Base-by-base conservation (phyloP, 2,113 vertebrate species). In the Coracopsis vasa region DNA sequence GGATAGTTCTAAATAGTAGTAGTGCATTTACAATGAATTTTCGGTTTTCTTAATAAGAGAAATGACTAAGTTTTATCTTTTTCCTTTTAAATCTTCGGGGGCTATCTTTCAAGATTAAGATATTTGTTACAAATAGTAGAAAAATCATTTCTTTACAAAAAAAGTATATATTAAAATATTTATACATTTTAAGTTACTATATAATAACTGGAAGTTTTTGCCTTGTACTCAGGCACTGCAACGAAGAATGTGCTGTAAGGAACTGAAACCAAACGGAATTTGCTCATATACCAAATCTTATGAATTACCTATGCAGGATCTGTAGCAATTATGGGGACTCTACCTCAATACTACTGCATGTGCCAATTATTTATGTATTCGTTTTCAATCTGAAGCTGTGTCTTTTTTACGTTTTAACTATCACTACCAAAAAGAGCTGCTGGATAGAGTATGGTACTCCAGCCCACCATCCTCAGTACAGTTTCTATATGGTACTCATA, bases 121-220 rank as follows among this genome's bases (percentile, higher is more conserved):
- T 92, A 97, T 97, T 97, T 97, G 95, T 98, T 98, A 98, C 97
- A 98, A 98, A 98, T 95, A 97, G 97, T 98, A 98, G 97, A 98
- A 98, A 98, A 98, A 97, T 97, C 91, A 93, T 92, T 97, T 98
- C 94, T 98, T 98, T 98, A 98, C 97, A 98, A 98, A 98, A 98
- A 97, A 94, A 39, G 95, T 96, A 98, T 98, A 98, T 98, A 98
- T 98, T 98, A 98, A 98, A 98, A 98, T 98, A 98, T 97, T 98
- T 98, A 96, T 98, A 97, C 96, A 97, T 88, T 98, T 98, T 98
- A 98, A 98, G 97, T 98, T 98, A 98, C 87, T 94, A 96, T 95
- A 96, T 93, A 95, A 93, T 97, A 96, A 97, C 90, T 96, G 96
- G 96, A 97, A 96, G 58, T 69, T 82, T 94, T 87, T 72, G 70